A percentile compares a stretch with the other conserved stretches of the same genome.
Evolutionary conservation across 2,797 vertebrate species (phyloP).

Genomic region (Rhodeus uyekii): DNA sequence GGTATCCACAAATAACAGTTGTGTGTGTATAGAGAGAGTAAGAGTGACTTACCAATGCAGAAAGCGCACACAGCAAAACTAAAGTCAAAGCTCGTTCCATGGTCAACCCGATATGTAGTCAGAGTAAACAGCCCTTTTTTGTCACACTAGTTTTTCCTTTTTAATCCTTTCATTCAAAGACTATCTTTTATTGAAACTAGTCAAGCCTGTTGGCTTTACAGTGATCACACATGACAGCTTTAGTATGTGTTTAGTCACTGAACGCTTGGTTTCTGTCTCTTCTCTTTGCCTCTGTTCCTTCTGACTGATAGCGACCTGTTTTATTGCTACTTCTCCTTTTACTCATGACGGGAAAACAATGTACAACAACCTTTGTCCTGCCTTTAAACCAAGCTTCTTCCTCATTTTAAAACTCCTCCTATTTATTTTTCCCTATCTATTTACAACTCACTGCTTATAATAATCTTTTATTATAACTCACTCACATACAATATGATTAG

Average conservation of each 20-base stretch:
- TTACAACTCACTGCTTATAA: neutral
- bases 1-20: neutral
- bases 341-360: slow-evolving; percentile 56
- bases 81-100: slow-evolving; percentile 49
- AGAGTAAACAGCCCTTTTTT: neutral
- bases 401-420: slow-evolving; percentile 60
- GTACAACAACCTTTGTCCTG: slow-evolving; percentile 69
- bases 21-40: neutral
- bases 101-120: slow-evolving; percentile 45
- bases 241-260: neutral
- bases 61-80: slow-evolving; percentile 56
- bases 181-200: neutral
- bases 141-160: slow-evolving; percentile 5
- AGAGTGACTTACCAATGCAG: slow-evolving; percentile 69
- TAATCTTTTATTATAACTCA: neutral
- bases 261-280: neutral
- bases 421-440: neutral
- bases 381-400: slow-evolving; percentile 68
- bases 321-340: slow-evolving; percentile 68
- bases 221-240: neutral
- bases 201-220: slow-evolving; percentile 1
- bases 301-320: slow-evolving; percentile 51
- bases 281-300: slow-evolving; percentile 44
- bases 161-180: neutral
- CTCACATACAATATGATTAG: neutral